Evolutionary conservation across 2,888 invertebrate genomes (phyloP).

Genomic region (Hyposoter didymator): DNA sequence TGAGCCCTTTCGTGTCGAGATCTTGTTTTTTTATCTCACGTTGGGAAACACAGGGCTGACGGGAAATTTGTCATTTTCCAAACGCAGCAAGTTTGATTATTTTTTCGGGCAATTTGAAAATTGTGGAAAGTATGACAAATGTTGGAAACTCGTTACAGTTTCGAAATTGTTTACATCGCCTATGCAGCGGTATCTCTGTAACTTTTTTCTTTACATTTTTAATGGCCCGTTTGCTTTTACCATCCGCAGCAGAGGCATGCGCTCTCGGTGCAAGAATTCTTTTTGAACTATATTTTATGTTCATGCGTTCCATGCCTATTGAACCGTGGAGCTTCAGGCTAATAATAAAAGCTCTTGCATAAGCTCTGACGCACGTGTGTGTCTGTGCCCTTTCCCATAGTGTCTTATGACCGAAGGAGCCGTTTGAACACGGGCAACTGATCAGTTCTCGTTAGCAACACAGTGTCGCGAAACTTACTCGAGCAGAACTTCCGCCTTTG

Average conservation of each 20-base stretch:
- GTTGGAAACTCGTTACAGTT: too few species aligned
- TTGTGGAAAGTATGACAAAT: too few species aligned
- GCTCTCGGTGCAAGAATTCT: conserved; percentile 27
- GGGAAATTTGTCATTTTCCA: neutral
- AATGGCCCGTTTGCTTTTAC: too few species aligned
- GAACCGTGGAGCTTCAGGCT: too few species aligned
- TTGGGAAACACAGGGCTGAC: neutral
- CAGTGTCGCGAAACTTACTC: conserved; percentile 21
- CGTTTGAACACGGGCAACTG: conserved; percentile 28
- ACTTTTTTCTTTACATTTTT: neutral
- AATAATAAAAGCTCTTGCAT: conserved; percentile 74
- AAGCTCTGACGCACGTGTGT: conserved; percentile 7
- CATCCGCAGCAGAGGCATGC: too few species aligned
- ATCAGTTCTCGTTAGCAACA: conserved; percentile 19
- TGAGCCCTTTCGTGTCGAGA: conserved; percentile 18
- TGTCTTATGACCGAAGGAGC: neutral
- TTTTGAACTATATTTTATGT: conserved; percentile 69
- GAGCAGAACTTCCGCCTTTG: conserved; percentile 3
- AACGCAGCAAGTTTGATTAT: neutral
- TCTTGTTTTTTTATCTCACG: neutral
- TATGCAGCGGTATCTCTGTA: neutral
- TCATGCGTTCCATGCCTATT: conserved; percentile 75
- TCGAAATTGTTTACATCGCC: neutral
- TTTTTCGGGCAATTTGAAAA: neutral
- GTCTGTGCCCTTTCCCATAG: neutral